Evolutionary conservation across 1,140 invertebrate species (phyloP), one percentile per base, ranked within the genome.

Genomic region (Microplitis demolitor): DNA sequence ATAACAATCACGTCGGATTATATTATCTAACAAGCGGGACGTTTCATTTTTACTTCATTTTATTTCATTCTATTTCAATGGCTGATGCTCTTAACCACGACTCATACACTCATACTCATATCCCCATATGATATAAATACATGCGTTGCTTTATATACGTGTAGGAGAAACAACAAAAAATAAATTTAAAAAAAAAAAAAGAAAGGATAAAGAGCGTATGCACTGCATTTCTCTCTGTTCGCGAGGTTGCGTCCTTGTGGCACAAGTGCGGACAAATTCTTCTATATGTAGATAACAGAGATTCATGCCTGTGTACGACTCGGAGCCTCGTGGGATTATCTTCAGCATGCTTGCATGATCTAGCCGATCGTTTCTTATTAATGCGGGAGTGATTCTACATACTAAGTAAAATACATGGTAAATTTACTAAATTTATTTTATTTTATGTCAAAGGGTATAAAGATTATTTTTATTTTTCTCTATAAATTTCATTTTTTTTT

Each of bases 1-100:
- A 74, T 70, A 70, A 74, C 73, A 74, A 74, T 74, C 73, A 74
- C 62, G 73, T 74, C 73, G 61, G 67, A 74, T 74, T 70, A 67
- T 70, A 74, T 74, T 74, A 74, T 74, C 73, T 70, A 74, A 70
- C 68, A 70, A 68, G 73, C 73, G 67, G 73, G 62, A 45, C 39
- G 62, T 62, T 67, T 66, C 67, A 74, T 62, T 67, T 74, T 70
- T 39, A 62, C 67, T 74, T 74, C 61, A 69, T 69, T 45, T 45
- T 8, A 45, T 6, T 45, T 45, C 6, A 45, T 45, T 70, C 70
- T 74, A 74, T 74, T 74, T 70, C 66, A 71, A 69, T 71, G 62
- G 68, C 35, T 50, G 45, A 61, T 53, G 35, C 37, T 37, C 35
- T 62, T 39, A 11, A 56, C 39, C 39, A 45, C 39, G 39, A 45